Evolutionary conservation across 2,888 invertebrate species (phyloP).

Genomic region (Tribolium freemani): DNA sequence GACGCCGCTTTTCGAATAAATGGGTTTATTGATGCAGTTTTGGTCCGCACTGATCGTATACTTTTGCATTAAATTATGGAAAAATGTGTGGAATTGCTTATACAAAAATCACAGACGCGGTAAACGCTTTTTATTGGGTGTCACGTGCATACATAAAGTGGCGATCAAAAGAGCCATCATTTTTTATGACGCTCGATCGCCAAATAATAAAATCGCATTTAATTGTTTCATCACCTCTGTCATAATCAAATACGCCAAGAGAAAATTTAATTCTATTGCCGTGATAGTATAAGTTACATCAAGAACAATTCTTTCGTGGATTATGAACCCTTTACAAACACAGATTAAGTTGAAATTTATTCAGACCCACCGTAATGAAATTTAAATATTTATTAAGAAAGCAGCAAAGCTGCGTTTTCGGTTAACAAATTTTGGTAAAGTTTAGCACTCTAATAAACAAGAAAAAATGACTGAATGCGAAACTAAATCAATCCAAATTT

Average conservation of each 20-base stretch:
- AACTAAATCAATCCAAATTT: too few relatives aligned
- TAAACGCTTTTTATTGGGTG: background rate
- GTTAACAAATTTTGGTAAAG: background rate
- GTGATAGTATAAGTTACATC: slow-evolving; percentile 6
- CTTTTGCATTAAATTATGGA: background rate
- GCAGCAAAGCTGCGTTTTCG: slow-evolving; percentile 11
- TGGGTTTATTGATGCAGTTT: background rate
- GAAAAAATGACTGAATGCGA: too few relatives aligned
- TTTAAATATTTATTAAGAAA: slow-evolving; percentile 32
- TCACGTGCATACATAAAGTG: background rate
- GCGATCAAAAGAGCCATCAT: background rate
- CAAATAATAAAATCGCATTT: background rate
- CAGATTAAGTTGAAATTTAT: slow-evolving; percentile 13
- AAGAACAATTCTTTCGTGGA: slow-evolving; percentile 17
- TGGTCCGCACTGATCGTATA: slow-evolving; percentile 8
- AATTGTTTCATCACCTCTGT: too few relatives aligned
- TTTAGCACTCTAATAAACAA: background rate
- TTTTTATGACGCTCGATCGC: background rate
- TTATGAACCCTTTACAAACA: slow-evolving; percentile 13
- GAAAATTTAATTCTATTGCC: background rate
- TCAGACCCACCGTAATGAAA: slow-evolving; percentile 23
- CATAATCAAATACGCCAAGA: too few relatives aligned
- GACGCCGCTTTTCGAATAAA: slow-evolving; percentile 12
- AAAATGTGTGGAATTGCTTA: background rate
- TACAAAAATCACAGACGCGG: background rate